A percentile compares a stretch with the other conserved stretches of the same genome.
Conservation (phyloP, 1,140 invertebrate species). For the Protaetia brevitarsis region DNA sequence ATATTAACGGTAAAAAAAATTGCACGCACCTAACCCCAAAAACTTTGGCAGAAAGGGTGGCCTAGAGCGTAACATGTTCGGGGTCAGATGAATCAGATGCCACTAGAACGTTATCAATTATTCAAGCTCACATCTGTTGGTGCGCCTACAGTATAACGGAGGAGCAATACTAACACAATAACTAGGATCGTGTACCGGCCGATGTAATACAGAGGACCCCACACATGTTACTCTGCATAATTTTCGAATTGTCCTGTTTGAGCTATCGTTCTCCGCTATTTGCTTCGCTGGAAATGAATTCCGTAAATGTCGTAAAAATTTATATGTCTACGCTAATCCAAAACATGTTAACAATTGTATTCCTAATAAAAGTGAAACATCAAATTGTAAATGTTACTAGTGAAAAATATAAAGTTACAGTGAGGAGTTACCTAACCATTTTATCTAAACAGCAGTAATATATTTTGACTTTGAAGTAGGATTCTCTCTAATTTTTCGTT, state of each 20-base stretch:
- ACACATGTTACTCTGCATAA: neutral
- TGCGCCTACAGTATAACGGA: conserved; percentile 25
- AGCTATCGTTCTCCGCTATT: neutral
- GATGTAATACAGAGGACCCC: neutral
- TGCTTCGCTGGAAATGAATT: neutral
- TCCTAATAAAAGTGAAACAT: no score
- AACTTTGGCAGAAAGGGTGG: conserved; percentile 10
- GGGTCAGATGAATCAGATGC: conserved; percentile 36
- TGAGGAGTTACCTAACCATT: no score
- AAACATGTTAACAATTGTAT: no score
- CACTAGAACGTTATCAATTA: conserved; percentile 40
- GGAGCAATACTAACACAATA: conserved; percentile 14
- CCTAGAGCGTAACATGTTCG: conserved; percentile 10
- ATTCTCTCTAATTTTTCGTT: no score
- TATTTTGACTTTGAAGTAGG: no score
- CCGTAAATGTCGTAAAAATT: neutral
- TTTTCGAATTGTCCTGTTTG: neutral
- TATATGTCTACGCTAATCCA: no score
- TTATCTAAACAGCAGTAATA: no score
- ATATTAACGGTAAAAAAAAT: conserved; percentile 8
- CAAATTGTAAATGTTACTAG: no score
- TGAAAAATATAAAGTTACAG: no score
- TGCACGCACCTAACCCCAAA: conserved; percentile 5
- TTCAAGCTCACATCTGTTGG: conserved; percentile 40
- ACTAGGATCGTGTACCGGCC: neutral